Percentiles rank a stretch among this genome's conserved stretches.
Evolutionary conservation across 2,797 vertebrate genomes (phyloP).

Genomic region (Chaetodon trifasciatus): DNA sequence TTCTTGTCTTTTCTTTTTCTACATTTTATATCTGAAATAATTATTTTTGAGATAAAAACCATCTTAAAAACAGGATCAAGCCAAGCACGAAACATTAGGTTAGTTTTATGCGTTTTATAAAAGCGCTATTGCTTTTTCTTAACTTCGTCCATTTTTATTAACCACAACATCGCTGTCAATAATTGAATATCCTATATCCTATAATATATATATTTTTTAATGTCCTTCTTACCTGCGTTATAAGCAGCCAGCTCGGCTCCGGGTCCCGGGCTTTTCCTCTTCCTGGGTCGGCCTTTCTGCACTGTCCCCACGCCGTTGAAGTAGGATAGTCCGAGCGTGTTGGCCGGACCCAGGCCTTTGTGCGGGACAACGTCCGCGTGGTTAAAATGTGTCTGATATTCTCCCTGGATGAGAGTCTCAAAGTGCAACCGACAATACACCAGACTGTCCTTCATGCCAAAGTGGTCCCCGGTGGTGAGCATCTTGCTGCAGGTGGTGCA

Average conservation of each 20-base stretch:
- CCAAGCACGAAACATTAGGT: not conserved
- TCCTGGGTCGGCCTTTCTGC: constrained; percentile 97
- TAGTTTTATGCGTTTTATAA: not conserved
- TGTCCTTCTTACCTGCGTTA: constrained; percentile 91
- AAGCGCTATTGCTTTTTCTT: not conserved
- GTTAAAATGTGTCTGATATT: constrained; percentile 96
- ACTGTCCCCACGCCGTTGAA: constrained; percentile 98
- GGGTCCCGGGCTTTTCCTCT: constrained; percentile 96
- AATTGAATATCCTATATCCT: no score
- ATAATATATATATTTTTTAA: no score
- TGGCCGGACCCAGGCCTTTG: constrained; percentile 92
- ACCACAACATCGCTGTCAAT: not conserved
- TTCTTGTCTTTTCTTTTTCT: not conserved
- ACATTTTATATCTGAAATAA: not conserved
- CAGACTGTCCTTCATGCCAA: constrained; percentile 99
- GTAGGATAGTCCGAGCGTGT: constrained; percentile 95
- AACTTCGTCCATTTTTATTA: not conserved
- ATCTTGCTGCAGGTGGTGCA: constrained; percentile 99
- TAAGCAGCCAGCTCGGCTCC: constrained; percentile 96
- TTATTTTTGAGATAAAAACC: not conserved
- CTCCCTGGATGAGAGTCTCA: constrained; percentile 97
- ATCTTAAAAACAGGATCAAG: not conserved
- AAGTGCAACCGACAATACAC: constrained; percentile 99
- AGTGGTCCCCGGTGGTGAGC: constrained; percentile 98
- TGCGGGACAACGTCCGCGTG: constrained; percentile 93